Conservation (phyloP, 1,140 invertebrate species). For the Drosophila funebris region DNA sequence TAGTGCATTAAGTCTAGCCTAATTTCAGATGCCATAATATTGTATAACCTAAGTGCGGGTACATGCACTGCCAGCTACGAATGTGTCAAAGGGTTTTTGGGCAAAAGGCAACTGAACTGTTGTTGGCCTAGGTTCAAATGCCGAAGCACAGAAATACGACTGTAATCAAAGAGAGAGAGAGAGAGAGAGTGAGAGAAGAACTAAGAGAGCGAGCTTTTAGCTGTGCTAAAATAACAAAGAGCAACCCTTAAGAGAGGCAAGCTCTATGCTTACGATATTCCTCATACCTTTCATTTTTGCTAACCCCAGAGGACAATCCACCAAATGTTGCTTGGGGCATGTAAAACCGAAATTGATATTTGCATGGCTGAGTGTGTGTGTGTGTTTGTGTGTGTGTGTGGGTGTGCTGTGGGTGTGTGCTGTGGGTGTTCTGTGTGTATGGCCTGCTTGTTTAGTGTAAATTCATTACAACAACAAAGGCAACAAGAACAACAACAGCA, state of each 20-base stretch:
- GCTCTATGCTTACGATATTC: slow-evolving; percentile 58
- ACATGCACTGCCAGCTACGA: slow-evolving; percentile 30
- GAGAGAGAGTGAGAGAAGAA: slow-evolving; percentile 1
- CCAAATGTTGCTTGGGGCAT: slow-evolving; percentile 39
- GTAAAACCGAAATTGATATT: slow-evolving; percentile 77
- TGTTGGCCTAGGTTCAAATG: slow-evolving; percentile 47
- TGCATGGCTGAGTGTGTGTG: slow-evolving; percentile 52
- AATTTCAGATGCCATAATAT: slow-evolving; percentile 33
- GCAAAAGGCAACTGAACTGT: slow-evolving; percentile 59
- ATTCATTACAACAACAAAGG: slow-evolving; percentile 44
- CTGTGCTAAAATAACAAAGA: slow-evolving; percentile 61
- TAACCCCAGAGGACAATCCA: slow-evolving; percentile 5
- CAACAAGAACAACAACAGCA: slow-evolving; percentile 31
- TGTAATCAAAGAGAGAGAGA: neutral
- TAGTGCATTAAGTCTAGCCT: slow-evolving; percentile 66
- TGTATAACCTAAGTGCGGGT: slow-evolving; percentile 25
- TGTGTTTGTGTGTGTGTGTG: neutral
- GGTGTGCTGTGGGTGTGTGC: neutral
- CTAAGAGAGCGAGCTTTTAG: slow-evolving; percentile 46
- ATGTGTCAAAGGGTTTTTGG: neutral
- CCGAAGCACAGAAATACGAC: slow-evolving; percentile 10
- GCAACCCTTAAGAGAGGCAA: slow-evolving; percentile 25
- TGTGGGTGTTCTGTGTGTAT: too few species aligned
- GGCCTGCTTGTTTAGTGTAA: slow-evolving; percentile 66
- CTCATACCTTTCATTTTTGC: neutral